Evolutionary conservation across 2,113 vertebrate genomes (phyloP).

Genomic region (Alaudala cheleensis): DNA sequence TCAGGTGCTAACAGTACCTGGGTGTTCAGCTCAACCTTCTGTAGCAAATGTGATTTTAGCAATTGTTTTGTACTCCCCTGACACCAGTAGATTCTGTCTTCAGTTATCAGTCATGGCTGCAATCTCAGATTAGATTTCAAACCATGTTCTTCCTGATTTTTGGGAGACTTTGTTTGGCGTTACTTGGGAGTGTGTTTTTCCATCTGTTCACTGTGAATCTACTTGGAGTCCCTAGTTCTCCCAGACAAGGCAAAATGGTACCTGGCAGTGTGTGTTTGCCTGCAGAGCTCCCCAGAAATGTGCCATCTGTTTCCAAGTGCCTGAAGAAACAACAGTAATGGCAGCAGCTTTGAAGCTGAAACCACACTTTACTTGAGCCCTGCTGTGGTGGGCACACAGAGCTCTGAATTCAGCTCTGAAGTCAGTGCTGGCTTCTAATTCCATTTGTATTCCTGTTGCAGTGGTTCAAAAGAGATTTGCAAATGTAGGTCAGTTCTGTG

Average conservation of each 20-base stretch:
- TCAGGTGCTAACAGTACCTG: no score
- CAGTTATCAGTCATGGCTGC: not conserved
- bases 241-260: not conserved
- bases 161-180: rapidly evolving
- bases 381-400: not conserved
- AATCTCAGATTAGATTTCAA: not conserved
- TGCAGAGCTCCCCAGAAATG: not conserved
- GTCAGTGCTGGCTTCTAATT: not conserved
- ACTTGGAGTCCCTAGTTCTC: not conserved
- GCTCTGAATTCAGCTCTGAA: not conserved
- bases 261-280: not conserved
- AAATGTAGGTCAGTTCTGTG: not conserved
- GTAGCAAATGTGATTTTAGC: not conserved
- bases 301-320: not conserved
- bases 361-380: not conserved
- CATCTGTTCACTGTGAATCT: not conserved
- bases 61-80: not conserved
- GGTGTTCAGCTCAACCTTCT: not conserved
- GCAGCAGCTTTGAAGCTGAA: not conserved
- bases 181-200: not conserved
- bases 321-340: not conserved
- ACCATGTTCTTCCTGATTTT: not conserved
- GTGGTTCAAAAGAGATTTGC: not conserved
- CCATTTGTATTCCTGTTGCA: not conserved
- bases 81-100: not conserved